A percentile compares a stretch with the other conserved stretches of the same genome.
phyloP scores from a whole-genome alignment of 2,113 vertebrate species.

The Leucopternis melanops region DNA sequence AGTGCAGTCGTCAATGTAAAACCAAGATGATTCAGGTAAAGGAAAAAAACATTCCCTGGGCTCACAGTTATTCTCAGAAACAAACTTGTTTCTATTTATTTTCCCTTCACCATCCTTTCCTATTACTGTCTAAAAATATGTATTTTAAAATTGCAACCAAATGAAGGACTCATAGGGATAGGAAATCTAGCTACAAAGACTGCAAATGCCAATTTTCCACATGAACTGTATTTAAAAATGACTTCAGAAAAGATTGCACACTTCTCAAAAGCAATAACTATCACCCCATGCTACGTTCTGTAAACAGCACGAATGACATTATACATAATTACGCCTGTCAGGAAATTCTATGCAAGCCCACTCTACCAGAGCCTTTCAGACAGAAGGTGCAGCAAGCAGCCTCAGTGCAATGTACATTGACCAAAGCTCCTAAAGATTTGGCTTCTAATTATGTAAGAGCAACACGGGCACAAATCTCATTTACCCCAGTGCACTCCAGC shows the following conservation, averaged over 20 bases:
- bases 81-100: not conserved
- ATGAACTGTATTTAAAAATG: conserved; percentile 8
- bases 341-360: not conserved
- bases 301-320: not conserved
- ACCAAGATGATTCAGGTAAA: not conserved
- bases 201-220: conserved; percentile 12
- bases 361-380: not conserved
- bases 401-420: not conserved
- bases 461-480: not conserved
- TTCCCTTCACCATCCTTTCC: not conserved
- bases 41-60: not conserved
- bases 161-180: not conserved
- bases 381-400: not conserved
- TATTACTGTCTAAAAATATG: not conserved
- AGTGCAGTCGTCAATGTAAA: not conserved
- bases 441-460: not conserved
- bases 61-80: not conserved
- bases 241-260: conserved; percentile 3
- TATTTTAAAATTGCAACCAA: not conserved
- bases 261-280: conserved; percentile 38
- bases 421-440: not conserved
- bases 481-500: not conserved
- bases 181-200: not conserved
- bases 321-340: not conserved
- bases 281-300: conserved; percentile 19